phyloP scores from a whole-genome alignment of 2,113 vertebrate species.

The Syngnathoides biaculeatus region DNA sequence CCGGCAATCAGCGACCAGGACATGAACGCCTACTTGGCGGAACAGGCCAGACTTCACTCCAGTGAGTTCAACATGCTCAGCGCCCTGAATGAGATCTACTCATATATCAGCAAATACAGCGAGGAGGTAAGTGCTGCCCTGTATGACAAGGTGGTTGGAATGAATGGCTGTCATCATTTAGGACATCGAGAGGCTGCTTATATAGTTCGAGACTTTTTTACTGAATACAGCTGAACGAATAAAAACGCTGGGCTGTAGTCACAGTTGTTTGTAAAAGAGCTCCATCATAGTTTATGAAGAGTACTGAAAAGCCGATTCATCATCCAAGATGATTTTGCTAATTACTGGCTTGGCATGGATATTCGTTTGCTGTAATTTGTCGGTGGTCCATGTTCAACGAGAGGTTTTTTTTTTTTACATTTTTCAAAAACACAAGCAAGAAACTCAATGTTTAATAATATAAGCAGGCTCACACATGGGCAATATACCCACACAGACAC shows the following conservation, averaged over 20 bases:
- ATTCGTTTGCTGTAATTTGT: not conserved
- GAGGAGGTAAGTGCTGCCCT: slow-evolving; percentile 80
- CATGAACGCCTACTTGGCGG: slow-evolving; percentile 98
- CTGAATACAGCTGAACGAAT: too few relatives aligned
- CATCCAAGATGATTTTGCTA: not conserved
- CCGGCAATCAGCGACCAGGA: slow-evolving; percentile 98
- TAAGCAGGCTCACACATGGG: slow-evolving; percentile 1
- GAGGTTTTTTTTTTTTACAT: not conserved
- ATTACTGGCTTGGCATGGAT: not conserved
- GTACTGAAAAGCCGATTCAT: not conserved
- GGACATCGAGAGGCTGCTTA: not conserved
- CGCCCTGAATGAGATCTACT: slow-evolving; percentile 96
- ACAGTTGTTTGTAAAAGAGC: not conserved
- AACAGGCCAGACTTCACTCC: slow-evolving; percentile 92
- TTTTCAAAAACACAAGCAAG: not conserved
- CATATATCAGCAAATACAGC: slow-evolving; percentile 96
- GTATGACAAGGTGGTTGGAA: not conserved
- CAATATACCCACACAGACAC: not conserved
- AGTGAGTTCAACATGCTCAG: slow-evolving; percentile 97
- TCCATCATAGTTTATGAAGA: too few relatives aligned
- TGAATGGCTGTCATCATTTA: not conserved
- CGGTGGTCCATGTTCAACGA: not conserved
- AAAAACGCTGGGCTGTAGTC: too few relatives aligned
- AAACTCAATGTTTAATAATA: not conserved
- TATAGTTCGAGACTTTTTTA: too few relatives aligned